phyloP scores from a whole-genome alignment of 2,113 vertebrate species.

The Cebidichthys violaceus region DNA sequence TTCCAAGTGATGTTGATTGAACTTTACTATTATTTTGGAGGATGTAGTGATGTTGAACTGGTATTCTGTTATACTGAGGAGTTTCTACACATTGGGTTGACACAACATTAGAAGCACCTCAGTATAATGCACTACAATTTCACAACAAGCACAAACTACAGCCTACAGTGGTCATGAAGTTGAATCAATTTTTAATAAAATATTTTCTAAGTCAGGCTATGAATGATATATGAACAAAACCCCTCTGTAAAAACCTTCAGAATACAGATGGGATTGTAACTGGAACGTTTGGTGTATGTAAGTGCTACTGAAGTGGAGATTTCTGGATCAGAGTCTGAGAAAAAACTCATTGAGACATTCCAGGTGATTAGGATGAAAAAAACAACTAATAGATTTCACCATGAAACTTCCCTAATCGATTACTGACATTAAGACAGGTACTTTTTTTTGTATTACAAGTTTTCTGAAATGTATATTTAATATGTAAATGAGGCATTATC shows the following conservation, averaged over 20 bases:
- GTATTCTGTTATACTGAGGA: neutral
- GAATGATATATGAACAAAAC: neutral
- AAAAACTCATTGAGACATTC: no score
- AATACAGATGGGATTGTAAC: neutral
- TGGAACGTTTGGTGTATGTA: no score
- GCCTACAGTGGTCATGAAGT: neutral
- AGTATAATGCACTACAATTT: neutral
- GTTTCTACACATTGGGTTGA: neutral
- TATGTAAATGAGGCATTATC: no score
- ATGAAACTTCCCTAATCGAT: no score
- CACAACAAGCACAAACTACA: neutral
- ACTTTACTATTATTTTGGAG: neutral
- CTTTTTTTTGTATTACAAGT: no score
- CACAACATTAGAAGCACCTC: neutral
- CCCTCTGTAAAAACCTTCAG: neutral
- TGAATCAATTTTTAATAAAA: neutral
- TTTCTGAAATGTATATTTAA: no score
- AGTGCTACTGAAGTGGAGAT: neutral
- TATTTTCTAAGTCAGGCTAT: neutral
- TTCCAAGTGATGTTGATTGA: neutral
- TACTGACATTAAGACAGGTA: no score
- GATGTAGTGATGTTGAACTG: neutral
- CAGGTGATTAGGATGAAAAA: neutral
- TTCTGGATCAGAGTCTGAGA: no score
- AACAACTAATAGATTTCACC: neutral